These are phyloP conservation scores for Augochlorella aurata DNA, from an alignment of 2,888 invertebrate species.

Conservation along the genomic window DNA sequence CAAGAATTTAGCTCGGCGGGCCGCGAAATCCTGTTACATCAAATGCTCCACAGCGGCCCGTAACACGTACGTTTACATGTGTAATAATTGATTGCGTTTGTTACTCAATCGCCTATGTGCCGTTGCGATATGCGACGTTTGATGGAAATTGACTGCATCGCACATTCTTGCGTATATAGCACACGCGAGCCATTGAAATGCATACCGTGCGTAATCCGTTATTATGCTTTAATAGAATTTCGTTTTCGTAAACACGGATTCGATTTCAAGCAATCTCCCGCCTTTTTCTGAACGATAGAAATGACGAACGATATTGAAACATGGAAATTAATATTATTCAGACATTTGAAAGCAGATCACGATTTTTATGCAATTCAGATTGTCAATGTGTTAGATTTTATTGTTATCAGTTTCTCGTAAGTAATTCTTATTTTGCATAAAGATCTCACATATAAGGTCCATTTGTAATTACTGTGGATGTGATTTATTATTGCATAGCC, in stretches of 20 bases:
- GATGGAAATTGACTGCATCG: neutral
- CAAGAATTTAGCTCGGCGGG: neutral
- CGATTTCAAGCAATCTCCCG: neutral
- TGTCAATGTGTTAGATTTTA: too few species aligned
- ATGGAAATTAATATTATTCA: neutral
- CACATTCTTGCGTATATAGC: neutral
- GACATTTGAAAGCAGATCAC: too few species aligned
- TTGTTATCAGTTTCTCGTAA: too few species aligned
- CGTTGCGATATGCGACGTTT: neutral
- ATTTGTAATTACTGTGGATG: too few species aligned
- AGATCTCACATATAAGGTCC: too few species aligned
- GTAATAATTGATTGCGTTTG: conserved; percentile 2
- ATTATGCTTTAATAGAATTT: neutral
- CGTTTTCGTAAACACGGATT: neutral
- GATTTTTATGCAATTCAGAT: too few species aligned
- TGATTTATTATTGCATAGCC: too few species aligned
- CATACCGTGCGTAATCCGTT: neutral
- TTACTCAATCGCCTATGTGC: neutral
- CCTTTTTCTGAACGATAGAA: neutral
- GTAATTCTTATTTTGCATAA: too few species aligned
- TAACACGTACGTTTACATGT: neutral
- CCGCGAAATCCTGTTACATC: neutral
- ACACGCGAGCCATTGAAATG: neutral
- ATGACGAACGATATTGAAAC: neutral
- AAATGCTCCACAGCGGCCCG: neutral